Percentiles rank a stretch among this genome's conserved stretches.
phyloP scores from a whole-genome alignment of 2,113 vertebrate genomes.

The Pachypanchax playfairii region DNA sequence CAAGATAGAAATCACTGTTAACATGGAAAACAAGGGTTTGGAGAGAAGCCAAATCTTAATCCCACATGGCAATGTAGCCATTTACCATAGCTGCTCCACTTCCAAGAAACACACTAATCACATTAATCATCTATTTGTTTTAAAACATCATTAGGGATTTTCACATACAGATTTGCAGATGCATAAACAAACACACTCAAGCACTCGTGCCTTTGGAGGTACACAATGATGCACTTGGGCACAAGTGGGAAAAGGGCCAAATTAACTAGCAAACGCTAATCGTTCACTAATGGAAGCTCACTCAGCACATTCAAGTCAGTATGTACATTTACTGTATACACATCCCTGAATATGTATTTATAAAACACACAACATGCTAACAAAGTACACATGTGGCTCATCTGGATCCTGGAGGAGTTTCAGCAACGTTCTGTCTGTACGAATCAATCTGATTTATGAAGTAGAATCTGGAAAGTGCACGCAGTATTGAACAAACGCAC shows the following conservation, averaged over 20 bases:
- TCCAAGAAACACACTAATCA: slow-evolving; percentile 89
- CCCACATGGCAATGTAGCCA: slow-evolving; percentile 83
- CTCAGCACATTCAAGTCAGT: slow-evolving; percentile 28
- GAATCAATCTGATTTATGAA: slow-evolving; percentile 6
- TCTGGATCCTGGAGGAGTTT: neutral
- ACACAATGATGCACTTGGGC: slow-evolving; percentile 52
- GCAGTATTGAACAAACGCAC: slow-evolving; percentile 1
- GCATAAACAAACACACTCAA: slow-evolving; percentile 28
- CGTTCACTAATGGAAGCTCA: slow-evolving; percentile 64
- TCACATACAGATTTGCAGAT: slow-evolving; percentile 35
- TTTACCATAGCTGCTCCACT: slow-evolving; percentile 78
- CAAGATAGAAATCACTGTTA: slow-evolving; percentile 3
- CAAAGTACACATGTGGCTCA: neutral
- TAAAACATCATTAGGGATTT: slow-evolving; percentile 88
- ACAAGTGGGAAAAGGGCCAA: slow-evolving; percentile 65
- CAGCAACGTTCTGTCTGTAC: neutral
- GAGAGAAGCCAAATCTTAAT: slow-evolving; percentile 77
- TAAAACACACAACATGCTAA: slow-evolving; percentile 18
- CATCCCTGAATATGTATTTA: slow-evolving; percentile 16
- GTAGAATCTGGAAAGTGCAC: slow-evolving; percentile 1
- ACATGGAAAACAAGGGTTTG: slow-evolving; percentile 70
- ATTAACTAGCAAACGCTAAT: slow-evolving; percentile 74
- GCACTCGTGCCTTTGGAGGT: slow-evolving; percentile 46
- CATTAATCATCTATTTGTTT: slow-evolving; percentile 93
- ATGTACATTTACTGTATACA: slow-evolving; percentile 23